A percentile compares a stretch with the other conserved stretches of the same genome.
phyloP scores from a whole-genome alignment of 2,113 vertebrate genomes.

The Mustela nigripes region DNA sequence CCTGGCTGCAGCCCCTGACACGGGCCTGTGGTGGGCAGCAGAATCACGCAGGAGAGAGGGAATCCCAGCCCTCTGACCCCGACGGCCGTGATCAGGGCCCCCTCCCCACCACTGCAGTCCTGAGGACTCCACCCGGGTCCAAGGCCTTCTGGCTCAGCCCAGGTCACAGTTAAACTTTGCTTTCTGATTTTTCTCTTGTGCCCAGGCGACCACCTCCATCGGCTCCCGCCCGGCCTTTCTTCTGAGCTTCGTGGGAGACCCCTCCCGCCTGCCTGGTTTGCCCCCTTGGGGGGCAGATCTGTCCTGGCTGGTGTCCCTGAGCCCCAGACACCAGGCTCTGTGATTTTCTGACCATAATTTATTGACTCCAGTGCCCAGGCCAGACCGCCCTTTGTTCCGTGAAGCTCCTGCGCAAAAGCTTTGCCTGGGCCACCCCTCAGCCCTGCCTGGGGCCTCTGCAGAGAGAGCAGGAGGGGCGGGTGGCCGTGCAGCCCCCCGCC shows the following conservation, averaged over 20 bases:
- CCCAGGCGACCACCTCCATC: slow-evolving; percentile 86
- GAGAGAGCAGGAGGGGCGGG: neutral
- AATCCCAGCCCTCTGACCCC: neutral
- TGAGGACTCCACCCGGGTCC: neutral
- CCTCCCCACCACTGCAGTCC: neutral
- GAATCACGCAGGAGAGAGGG: neutral
- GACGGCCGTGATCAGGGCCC: neutral
- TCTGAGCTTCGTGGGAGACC: slow-evolving; percentile 78
- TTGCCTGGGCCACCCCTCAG: neutral
- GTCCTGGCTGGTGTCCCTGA: slow-evolving; percentile 39
- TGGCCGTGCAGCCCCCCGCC: neutral
- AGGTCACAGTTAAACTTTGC: slow-evolving; percentile 53
- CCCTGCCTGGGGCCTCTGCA: neutral
- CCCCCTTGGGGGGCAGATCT: slow-evolving; percentile 58
- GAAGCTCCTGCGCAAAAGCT: neutral
- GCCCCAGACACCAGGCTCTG: slow-evolving; percentile 69
- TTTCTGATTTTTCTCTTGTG: slow-evolving; percentile 79
- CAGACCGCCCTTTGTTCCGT: neutral
- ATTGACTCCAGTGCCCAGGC: slow-evolving; percentile 68
- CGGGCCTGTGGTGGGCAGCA: no score
- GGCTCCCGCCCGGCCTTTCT: slow-evolving; percentile 81
- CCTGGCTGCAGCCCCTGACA: neutral
- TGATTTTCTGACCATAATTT: slow-evolving; percentile 79
- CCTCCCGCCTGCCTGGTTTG: slow-evolving; percentile 39
- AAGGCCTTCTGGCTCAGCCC: neutral